Conservation (phyloP, 2,113 vertebrate species). For the Microcebus ravelobensis region DNA sequence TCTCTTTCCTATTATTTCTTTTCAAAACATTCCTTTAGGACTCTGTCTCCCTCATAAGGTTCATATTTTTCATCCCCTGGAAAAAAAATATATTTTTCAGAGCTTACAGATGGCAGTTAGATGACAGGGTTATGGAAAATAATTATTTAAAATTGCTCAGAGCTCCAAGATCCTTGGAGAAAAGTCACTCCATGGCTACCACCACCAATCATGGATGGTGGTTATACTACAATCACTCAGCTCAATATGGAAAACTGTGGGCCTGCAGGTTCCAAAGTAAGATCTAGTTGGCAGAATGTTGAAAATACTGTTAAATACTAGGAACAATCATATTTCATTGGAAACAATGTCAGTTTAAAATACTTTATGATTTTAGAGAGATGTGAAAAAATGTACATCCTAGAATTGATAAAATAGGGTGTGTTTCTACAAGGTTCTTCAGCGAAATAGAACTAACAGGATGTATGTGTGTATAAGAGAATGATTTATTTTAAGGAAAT, state of each 20-base stretch:
- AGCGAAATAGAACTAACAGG: not conserved
- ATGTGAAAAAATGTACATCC: not conserved
- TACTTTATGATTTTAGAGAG: not conserved
- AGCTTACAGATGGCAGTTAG: not conserved
- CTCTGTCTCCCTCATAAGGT: not conserved
- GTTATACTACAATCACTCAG: not conserved
- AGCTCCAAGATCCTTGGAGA: not conserved
- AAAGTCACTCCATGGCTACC: not conserved
- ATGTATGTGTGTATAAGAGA: not conserved
- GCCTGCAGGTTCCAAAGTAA: not conserved
- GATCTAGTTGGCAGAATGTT: not conserved
- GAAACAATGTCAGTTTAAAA: not conserved
- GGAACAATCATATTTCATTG: not conserved
- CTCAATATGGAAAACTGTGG: not conserved
- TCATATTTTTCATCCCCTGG: not conserved
- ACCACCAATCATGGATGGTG: not conserved
- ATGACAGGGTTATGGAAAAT: not conserved
- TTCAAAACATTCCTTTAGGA: not conserved
- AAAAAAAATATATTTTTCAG: not conserved
- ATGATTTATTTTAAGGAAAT: not conserved
- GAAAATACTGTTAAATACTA: not conserved
- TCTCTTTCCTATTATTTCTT: not conserved
- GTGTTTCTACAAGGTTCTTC: not conserved
- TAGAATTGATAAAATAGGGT: not conserved
- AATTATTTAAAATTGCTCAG: not conserved